phyloP scores from a whole-genome alignment of 2,113 vertebrate species.

The Gobius niger region DNA sequence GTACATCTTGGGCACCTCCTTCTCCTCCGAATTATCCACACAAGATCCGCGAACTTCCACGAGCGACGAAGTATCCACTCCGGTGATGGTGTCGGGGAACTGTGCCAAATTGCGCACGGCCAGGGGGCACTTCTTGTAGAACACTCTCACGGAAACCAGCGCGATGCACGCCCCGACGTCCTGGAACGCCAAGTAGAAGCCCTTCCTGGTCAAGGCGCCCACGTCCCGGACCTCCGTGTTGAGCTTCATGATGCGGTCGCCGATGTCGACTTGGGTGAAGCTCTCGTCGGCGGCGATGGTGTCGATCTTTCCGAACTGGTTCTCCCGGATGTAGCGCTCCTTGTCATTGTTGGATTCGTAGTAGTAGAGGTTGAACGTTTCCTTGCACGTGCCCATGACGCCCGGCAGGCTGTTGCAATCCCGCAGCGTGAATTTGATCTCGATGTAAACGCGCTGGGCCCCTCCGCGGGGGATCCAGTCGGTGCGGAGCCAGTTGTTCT shows the following conservation, averaged over 20 bases:
- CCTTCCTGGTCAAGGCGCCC: slow-evolving; percentile 86
- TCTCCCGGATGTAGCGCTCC: slow-evolving; percentile 91
- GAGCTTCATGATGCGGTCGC: slow-evolving; percentile 97
- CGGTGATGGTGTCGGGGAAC: slow-evolving; percentile 96
- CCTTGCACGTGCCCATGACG: slow-evolving; percentile 98
- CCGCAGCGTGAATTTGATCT: slow-evolving; percentile 97
- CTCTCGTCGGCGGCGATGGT: slow-evolving; percentile 97
- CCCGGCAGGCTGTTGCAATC: slow-evolving; percentile 98
- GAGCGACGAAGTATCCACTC: slow-evolving; percentile 93
- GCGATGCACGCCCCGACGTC: slow-evolving; percentile 98
- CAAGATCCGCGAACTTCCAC: slow-evolving; percentile 97
- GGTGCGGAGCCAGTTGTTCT: slow-evolving; percentile 98
- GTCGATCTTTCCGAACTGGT: slow-evolving; percentile 94
- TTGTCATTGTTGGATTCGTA: slow-evolving; percentile 95
- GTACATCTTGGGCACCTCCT: slow-evolving; percentile 99
- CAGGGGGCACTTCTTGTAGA: slow-evolving; percentile 95
- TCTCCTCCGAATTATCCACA: slow-evolving; percentile 96
- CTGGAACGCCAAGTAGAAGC: slow-evolving; percentile 98
- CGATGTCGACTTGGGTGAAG: slow-evolving; percentile 99
- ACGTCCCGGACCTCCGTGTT: slow-evolving; percentile 96
- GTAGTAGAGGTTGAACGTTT: slow-evolving; percentile 98
- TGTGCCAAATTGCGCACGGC: slow-evolving; percentile 93
- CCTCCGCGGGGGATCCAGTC: slow-evolving; percentile 95
- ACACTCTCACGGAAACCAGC: slow-evolving; percentile 92
- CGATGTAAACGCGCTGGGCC: slow-evolving; percentile 94